Evolutionary conservation across 2,113 vertebrate genomes (phyloP), one percentile per base, ranked within the genome.

Genomic region (Hippocampus comes): DNA sequence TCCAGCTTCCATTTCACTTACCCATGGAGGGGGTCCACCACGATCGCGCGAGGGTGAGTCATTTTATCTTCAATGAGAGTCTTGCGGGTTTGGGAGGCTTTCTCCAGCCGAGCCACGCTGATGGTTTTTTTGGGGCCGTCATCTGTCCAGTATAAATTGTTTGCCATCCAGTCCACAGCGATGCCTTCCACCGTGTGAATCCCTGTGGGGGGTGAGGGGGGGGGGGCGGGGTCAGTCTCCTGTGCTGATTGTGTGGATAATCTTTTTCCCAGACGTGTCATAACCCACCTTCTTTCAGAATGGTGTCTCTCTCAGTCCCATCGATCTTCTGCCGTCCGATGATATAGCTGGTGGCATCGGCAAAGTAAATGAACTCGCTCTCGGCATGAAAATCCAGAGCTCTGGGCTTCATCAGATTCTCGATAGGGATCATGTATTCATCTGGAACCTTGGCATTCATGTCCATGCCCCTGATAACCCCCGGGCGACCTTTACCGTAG

Each of bases 61-160:
- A 98, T 99, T 87, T 95, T 98, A 67, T 96, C 97, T 84, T 98
- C 96, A 0, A 99, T 95, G 59, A 99, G 91, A 0, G 95, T 99
- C 89, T 98, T 99, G 43, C 95, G 89, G 0, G 94, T 99, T 92
- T 98, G 97, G 1, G 97, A 94, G 0, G 97, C 97, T 77, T 99
- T 99, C 75, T 98, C 96, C 84, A 98, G 92, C 64, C 97, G 94
- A 43, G 97, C 97, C 78, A 99, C 97, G 0, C 96, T 98, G 89
- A 99, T 98, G 61, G 96, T 98, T 90, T 99, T 99, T 83, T 99
- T 99, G 48, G 96, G 97, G 3, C 97, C 97, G 0, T 99, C 97
- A 0, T 98, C 97, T 0, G 96, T 98, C 97, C 97, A 99, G 89
- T 96, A 99, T 70, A 99, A 89, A 80, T 99, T 99, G 86, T 98